Evolutionary conservation across 2,797 vertebrate genomes (phyloP), one percentile per base, ranked within the genome.

Genomic region (Emydoidea blandingii): DNA sequence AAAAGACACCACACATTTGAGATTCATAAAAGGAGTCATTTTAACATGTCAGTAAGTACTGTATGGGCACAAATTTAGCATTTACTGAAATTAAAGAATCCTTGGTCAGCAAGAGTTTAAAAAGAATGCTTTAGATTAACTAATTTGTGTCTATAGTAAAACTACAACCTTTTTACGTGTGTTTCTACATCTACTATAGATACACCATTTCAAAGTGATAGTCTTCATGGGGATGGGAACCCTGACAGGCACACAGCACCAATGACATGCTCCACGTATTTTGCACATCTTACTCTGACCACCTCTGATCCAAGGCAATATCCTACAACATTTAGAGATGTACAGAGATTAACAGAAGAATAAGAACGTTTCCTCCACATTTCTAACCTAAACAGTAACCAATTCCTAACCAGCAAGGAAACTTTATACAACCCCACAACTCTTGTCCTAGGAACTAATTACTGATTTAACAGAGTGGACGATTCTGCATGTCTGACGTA

Each of bases 171-270:
- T 79, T 85, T 54, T 50, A 37, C 19, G 79, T 65, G 50, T 83
- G 81, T 65, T 80, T 81, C 79, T 95, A 47, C 8, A 81, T 52
- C 78, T 88, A 87, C n/a, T 94, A 88, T 31, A 91, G 90, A 91
- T 23, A 4, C 23, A 8, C 44, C 82, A 76, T 53, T 76, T 34
- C 59, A 89, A 1, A n/a, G 25, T 12, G 21, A 88, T 1, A 49
- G 50, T 50, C 50, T 50, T 50, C 15, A 50, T 50, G 50, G 50
- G 50, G 50, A 50, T 50, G 50, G 50, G 50, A 50, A 50, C 50
- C 15, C 50, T 37, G 72, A 94, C 54, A 90, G 34, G 12, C 3
- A 8, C 53, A 83, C 9, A 72, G 10, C 5, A 83, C 78, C n/a
- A 95, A 29, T 37, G 49, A 83, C 19, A 91, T 83, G 81, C 3